These are phyloP conservation scores for Drosophila paucipuncta DNA, from an alignment of 2,888 invertebrate genomes.

Conservation along the genomic window DNA sequence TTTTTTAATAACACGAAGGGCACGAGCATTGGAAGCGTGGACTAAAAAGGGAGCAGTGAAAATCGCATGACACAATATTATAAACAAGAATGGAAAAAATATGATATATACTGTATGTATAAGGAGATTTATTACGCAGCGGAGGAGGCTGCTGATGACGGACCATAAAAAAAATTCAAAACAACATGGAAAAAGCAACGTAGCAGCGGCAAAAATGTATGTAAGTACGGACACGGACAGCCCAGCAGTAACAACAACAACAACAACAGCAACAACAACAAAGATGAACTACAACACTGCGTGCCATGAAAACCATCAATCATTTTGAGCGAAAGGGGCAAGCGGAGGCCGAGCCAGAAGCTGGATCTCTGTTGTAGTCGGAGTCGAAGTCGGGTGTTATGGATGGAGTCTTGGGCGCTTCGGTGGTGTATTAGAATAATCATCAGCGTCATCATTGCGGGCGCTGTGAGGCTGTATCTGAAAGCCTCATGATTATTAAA, in stretches of 20 bases:
- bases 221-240: conserved; percentile 51
- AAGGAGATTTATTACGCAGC: conserved; percentile 79
- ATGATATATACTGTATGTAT: conserved; percentile 39
- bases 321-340: conserved; percentile 80
- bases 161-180: conserved; percentile 76
- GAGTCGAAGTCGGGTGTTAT: conserved; percentile 12
- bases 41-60: conserved; percentile 47
- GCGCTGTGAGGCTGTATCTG: conserved; percentile 46
- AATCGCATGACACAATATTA: conserved; percentile 80
- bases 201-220: conserved; percentile 46
- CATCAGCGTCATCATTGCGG: conserved; percentile 68
- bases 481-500: conserved; percentile 75
- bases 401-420: conserved; percentile 14
- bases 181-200: conserved; percentile 57
- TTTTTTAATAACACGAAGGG: conserved; percentile 72
- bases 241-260: conserved; percentile 36
- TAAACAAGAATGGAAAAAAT: conserved; percentile 77
- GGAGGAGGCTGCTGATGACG: conserved; percentile 69
- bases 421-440: conserved; percentile 72
- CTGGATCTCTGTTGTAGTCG: conserved; percentile 34
- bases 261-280: conserved; percentile 15
- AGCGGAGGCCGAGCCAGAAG: conserved; percentile 56
- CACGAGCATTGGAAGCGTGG: conserved; percentile 53
- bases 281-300: conserved; percentile 57
- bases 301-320: conserved; percentile 79